Conservation (phyloP, 30 jellyfish, hydroid and myxozoan genomes). For the Catostylus mosaicus region DNA sequence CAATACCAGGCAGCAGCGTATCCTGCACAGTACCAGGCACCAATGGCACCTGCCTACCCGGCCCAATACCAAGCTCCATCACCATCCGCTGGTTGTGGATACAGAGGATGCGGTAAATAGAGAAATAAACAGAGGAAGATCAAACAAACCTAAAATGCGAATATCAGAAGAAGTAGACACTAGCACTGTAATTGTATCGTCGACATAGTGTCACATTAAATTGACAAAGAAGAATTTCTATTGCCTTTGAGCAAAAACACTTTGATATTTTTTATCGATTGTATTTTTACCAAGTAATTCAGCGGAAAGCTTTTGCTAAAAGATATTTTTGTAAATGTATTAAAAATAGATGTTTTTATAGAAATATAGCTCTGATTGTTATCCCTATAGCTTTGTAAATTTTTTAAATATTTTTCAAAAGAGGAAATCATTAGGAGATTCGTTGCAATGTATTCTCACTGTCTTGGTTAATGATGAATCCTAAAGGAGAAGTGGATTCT, state of each 20-base stretch:
- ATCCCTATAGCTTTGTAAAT: background rate
- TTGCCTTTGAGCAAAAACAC: conserved; percentile 9
- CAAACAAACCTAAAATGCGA: no score
- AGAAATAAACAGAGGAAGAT: background rate
- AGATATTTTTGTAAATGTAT: background rate
- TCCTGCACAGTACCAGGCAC: conserved; percentile 52
- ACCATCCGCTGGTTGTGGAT: conserved; percentile 56
- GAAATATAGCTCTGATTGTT: background rate
- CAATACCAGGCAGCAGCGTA: conserved; percentile 54
- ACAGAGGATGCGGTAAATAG: conserved; percentile 59
- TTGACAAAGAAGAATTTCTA: no score
- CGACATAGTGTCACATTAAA: no score
- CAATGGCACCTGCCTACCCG: conserved; percentile 43
- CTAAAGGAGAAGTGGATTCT: no score
- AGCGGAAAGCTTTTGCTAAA: background rate
- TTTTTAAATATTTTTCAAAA: background rate
- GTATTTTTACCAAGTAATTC: conserved; percentile 33
- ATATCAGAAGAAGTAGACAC: no score
- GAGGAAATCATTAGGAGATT: background rate
- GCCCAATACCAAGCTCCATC: conserved; percentile 73
- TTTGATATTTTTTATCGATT: conserved; percentile 2
- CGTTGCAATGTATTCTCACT: no score
- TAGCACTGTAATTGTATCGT: no score
- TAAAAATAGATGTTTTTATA: background rate
- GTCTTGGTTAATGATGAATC: no score